Conservation (phyloP, 2,888 invertebrate species). For the Mimas tiliae region DNA sequence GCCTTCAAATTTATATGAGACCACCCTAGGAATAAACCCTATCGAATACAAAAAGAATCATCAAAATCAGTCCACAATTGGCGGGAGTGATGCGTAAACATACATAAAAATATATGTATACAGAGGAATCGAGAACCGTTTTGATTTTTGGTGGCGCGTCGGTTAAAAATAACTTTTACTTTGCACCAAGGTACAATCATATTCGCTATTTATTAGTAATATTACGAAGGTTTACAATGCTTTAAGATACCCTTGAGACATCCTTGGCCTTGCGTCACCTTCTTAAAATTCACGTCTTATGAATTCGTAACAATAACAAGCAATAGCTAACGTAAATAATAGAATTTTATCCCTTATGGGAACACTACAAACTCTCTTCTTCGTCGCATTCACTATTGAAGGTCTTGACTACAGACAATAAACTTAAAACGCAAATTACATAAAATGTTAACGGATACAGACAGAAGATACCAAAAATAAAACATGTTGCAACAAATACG, state of each 20-base stretch:
- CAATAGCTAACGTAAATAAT: neutral
- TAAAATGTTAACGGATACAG: neutral
- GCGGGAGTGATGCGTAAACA: too few species aligned
- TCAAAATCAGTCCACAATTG: too few species aligned
- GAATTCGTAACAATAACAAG: neutral
- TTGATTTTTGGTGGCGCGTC: too few species aligned
- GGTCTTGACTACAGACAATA: neutral
- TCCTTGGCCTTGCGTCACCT: conserved; percentile 1
- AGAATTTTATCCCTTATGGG: neutral
- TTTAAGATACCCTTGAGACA: conserved; percentile 7
- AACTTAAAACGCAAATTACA: neutral
- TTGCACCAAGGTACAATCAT: too few species aligned
- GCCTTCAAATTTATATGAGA: too few species aligned
- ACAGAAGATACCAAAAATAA: too few species aligned
- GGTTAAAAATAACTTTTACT: neutral
- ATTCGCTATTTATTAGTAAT: neutral
- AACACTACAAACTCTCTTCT: too few species aligned
- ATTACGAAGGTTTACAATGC: neutral
- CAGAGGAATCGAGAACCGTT: too few species aligned
- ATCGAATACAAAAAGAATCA: too few species aligned
- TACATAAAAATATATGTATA: too few species aligned
- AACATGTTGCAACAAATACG: neutral
- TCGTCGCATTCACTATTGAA: too few species aligned
- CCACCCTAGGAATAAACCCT: too few species aligned
- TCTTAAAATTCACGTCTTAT: neutral